Percentiles rank a stretch among this genome's conserved stretches.
These are phyloP conservation scores for Drosophila tanythrix DNA, from an alignment of 2,888 invertebrate species.

Conservation along the genomic window DNA sequence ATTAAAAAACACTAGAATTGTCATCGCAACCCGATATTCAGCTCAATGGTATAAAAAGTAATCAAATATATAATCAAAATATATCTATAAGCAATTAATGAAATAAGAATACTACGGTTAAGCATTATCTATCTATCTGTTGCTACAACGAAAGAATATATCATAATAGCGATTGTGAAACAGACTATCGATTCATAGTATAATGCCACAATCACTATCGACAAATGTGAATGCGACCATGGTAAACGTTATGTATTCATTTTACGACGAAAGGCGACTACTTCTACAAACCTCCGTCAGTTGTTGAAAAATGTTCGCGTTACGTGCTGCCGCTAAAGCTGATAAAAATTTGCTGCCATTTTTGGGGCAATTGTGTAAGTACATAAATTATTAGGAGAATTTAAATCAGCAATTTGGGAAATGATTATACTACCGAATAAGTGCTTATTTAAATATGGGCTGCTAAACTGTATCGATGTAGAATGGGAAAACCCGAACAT, in stretches of 20 bases:
- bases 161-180: background rate
- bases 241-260: conserved; percentile 16
- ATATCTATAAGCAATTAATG: background rate
- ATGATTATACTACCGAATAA: background rate
- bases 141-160: background rate
- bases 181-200: conserved; percentile 2
- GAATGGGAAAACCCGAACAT: conserved; percentile 38
- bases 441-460: background rate
- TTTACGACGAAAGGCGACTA: conserved; percentile 5
- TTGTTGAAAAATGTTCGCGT: conserved; percentile 72
- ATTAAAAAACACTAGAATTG: background rate
- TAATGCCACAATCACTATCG: conserved; percentile 8
- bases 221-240: conserved; percentile 11
- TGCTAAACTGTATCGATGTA: background rate
- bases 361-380: conserved; percentile 80
- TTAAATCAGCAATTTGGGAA: background rate
- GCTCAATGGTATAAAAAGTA: background rate
- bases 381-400: conserved; percentile 13
- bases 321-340: conserved; percentile 80
- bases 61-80: background rate
- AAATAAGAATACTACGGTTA: background rate
- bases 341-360: conserved; percentile 77
- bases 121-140: background rate
- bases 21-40: background rate
- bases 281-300: conserved; percentile 33